Percentiles rank a stretch among this genome's conserved stretches.
These are phyloP conservation scores for Hafferia zeledoni DNA, from an alignment of 2,797 vertebrate genomes.

Conservation along the genomic window DNA sequence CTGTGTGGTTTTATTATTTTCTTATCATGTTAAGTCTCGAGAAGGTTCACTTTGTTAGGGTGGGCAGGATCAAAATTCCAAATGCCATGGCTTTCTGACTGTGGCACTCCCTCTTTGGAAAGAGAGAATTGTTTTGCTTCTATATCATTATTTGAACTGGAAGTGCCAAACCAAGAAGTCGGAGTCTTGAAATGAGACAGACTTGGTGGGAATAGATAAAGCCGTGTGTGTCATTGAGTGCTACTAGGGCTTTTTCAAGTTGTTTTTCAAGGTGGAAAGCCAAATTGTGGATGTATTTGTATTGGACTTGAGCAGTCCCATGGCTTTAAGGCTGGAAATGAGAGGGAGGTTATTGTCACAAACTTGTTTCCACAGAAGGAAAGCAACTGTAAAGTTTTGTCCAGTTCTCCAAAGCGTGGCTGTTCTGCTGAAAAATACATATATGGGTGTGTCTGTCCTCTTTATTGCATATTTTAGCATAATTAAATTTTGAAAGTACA, in stretches of 20 bases:
- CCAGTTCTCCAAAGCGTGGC: not conserved
- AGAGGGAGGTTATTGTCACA: not conserved
- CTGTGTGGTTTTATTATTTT: not conserved
- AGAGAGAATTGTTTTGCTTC: not conserved
- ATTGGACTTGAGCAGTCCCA: accelerated
- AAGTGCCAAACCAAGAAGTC: not conserved
- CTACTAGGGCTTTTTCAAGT: not conserved
- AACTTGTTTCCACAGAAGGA: not conserved
- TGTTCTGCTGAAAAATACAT: not conserved
- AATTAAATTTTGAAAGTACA: not conserved
- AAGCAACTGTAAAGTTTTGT: not conserved
- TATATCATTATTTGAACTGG: not conserved
- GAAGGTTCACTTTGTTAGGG: not conserved
- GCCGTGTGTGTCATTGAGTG: not conserved
- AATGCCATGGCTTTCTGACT: not conserved
- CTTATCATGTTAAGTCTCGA: not conserved
- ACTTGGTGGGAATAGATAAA: not conserved
- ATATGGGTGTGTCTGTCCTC: accelerated
- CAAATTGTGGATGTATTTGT: not conserved
- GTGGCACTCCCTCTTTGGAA: not conserved
- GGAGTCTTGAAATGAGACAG: not conserved
- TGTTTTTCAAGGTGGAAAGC: not conserved
- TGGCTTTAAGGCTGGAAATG: not conserved
- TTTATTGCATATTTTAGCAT: not conserved
- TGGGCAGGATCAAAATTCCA: not conserved